phyloP scores from a whole-genome alignment of 2,888 invertebrate species.

The Parascotia fuliginaria region DNA sequence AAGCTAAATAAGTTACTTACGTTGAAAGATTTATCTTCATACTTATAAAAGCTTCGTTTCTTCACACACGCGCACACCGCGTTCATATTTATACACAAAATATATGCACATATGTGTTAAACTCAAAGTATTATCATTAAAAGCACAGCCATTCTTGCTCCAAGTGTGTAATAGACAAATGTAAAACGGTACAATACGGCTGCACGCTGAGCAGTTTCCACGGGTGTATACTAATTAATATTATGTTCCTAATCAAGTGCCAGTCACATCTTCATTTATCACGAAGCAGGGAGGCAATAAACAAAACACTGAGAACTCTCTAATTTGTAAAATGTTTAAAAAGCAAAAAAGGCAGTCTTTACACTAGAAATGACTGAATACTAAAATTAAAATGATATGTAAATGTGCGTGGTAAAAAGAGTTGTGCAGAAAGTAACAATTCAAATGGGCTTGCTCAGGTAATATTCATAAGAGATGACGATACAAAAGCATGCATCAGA shows the following conservation, averaged over 20 bases:
- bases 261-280: slow-evolving; percentile 6
- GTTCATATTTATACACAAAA: neutral
- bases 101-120: neutral
- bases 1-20: neutral
- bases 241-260: slow-evolving; percentile 22
- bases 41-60: neutral
- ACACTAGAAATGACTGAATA: no score
- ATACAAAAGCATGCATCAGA: slow-evolving; percentile 48
- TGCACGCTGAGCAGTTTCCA: slow-evolving; percentile 7
- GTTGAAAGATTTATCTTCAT: neutral
- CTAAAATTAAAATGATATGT: neutral
- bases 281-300: neutral
- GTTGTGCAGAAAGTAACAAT: neutral
- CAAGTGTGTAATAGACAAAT: slow-evolving; percentile 7
- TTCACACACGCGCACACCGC: neutral
- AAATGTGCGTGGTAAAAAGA: no score
- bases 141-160: neutral
- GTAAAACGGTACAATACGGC: neutral
- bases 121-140: neutral
- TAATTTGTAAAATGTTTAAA: neutral
- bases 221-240: slow-evolving; percentile 31
- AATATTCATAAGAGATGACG: slow-evolving; percentile 18
- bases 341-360: slow-evolving; percentile 5
- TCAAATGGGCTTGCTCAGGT: slow-evolving; percentile 11
- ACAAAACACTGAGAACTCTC: neutral